Base-by-base conservation (phyloP, 1,140 invertebrate species). In the Brachionus calyciflorus region DNA sequence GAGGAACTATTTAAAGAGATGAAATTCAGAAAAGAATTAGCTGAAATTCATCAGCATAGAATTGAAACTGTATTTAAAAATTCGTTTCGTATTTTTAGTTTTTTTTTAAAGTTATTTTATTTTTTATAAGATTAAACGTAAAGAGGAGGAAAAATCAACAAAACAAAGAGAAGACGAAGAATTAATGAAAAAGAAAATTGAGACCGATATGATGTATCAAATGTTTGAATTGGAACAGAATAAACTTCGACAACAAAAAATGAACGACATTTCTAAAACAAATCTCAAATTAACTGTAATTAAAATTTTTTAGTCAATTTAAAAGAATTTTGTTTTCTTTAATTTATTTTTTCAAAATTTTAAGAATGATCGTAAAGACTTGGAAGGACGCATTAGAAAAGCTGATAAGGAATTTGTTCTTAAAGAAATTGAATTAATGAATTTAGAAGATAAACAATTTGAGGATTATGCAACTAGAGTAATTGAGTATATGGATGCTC, bases 401-500 rank as follows among this genome's bases (percentile, higher is more conserved):
- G 48, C 65, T 17, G 65, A 70, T 46, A 48, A 51, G 28, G 65
- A 70, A 21, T 70, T 70, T 37, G 65, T 70, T 26, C 24, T 28
- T 10, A 48, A 70, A 70, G 65, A 70, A 24, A 46, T 70, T 3
- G 49, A 75, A 21, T 24, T 75, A 12, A 40, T 53, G 48, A 40
- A 63, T 17, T 46, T 76, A 9, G 75, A 76, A 33, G 49, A 55
- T n/a, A 33, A 57, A 46, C 63, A 77, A 33, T 75, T 77, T 55
- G 40, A 70, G 26, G 46, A 69, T 14, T 85, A 85, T 77, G 84
- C 84, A 21, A 78, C 30, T 12, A 80, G 81, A 55, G 83, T 85
- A 17, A 85, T 85, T 41, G 80, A 84, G 1, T 82, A 84, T 78
- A 82, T 82, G 70, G 82, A 82, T 44, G 78, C 82, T 57, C 81